These are phyloP conservation scores for Centruroides vittatus DNA, from an alignment of 1,140 invertebrate genomes.

Conservation along the genomic window DNA sequence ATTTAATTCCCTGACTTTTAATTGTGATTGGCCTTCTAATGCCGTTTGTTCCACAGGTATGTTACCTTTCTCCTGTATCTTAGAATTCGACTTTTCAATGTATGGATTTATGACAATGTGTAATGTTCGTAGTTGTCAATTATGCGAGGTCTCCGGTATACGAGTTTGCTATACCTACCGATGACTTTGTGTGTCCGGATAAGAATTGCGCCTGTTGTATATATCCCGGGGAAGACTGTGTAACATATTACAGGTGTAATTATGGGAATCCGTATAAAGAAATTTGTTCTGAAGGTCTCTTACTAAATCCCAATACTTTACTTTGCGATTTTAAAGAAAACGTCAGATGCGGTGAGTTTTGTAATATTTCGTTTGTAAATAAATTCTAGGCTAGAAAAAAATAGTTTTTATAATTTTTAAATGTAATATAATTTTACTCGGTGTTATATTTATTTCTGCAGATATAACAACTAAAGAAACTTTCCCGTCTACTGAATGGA, in stretches of 20 bases:
- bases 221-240: not conserved
- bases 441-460: too few species aligned
- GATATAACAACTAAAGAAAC: too few species aligned
- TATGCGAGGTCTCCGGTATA: not conserved
- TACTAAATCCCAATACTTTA: not conserved
- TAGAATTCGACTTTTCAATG: too few species aligned
- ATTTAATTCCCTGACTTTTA: conserved; percentile 5
- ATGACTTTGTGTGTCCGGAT: not conserved
- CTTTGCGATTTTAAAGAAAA: conserved; percentile 6
- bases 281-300: not conserved
- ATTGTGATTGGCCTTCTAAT: conserved; percentile 4
- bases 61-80: not conserved
- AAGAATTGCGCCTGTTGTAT: conserved; percentile 2
- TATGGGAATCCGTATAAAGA: conserved; percentile 3
- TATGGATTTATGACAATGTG: not conserved
- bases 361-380: not conserved
- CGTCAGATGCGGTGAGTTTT: not conserved
- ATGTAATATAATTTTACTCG: too few species aligned
- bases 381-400: not conserved
- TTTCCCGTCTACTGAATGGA: too few species aligned
- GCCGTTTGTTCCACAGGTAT: conserved; percentile 2
- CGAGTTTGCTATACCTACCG: not conserved
- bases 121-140: not conserved
- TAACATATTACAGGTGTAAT: conserved; percentile 1
- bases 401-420: too few species aligned